Base-by-base conservation (phyloP, 2,113 vertebrate species). In the Elephas maximus region DNA sequence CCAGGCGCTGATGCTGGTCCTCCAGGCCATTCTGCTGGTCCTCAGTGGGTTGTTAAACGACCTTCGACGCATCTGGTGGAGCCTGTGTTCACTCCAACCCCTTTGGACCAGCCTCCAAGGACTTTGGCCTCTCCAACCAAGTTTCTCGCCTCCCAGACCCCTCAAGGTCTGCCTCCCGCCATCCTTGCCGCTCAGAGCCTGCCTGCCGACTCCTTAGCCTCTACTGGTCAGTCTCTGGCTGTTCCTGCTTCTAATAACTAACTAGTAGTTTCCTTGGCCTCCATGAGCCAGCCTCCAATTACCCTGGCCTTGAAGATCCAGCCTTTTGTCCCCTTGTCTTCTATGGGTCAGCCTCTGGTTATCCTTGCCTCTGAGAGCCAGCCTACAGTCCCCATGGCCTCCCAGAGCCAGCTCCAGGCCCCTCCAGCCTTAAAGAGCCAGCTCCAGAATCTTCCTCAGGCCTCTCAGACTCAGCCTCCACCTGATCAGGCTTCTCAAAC, bases 381-480 rank as follows among this genome's bases (percentile, higher is more conserved):
- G 44, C 0, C 1, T 4, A 23, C 3, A 21, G 11, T 33, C 1
- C 6, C 62, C 41, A 24, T 11, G 10, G 33, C 7, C 6, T 4
- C 33, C 2, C 53, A 67, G 33, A 80, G 53, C 30, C 81, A 62
- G 17, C 26, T 26, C 44, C 57, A 53, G 60, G 17, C 9, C 8
- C 15, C 28, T 10, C 21, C 44, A 21, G 51, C 79, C 44, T 62
- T 60, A 6, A 48, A 63, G 20, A 63, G 17, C 17, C 74, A 91
- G n/a, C 41, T 24, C 41, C 93, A 85, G 82, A 77, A 63, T 71
- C 41, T 17, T 87, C 30, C 60, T 60, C 26, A 1, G 8, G 18
- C 21, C 60, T 60, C 65, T 93, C 88, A 88, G 44, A 80, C 30
- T 51, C 62, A 63, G 18, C 37, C 57, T 80, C 9, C 23, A 30